Evolutionary conservation across 2,888 invertebrate genomes (phyloP).

Genomic region (Xestia rhomboidea): DNA sequence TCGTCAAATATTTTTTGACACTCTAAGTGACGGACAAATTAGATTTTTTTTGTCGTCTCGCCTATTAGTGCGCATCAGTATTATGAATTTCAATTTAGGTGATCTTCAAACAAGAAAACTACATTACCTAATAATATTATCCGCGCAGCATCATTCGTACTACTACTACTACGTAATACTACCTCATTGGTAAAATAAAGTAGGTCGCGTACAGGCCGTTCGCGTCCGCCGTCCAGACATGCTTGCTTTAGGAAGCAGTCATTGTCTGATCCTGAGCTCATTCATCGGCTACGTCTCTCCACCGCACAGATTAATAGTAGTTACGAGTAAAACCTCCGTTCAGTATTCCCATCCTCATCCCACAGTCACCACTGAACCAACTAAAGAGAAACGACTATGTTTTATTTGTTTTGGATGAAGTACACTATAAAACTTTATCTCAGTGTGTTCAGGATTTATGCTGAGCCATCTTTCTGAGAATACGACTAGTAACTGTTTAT

Average conservation of each 20-base stretch:
- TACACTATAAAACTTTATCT: slow-evolving; percentile 50
- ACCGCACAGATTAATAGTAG: slow-evolving; percentile 51
- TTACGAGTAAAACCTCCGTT: slow-evolving; percentile 39
- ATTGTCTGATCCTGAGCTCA: slow-evolving; percentile 47
- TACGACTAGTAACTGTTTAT: slow-evolving; percentile 12
- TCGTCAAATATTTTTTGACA: too few relatives aligned
- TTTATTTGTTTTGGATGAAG: slow-evolving; percentile 39
- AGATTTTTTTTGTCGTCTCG: too few relatives aligned
- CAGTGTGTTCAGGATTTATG: slow-evolving; percentile 41
- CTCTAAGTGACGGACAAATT: too few relatives aligned
- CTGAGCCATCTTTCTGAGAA: slow-evolving; percentile 13
- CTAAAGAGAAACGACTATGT: slow-evolving; percentile 28
- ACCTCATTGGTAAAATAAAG: slow-evolving; percentile 51
- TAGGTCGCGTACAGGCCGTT: slow-evolving; percentile 25
- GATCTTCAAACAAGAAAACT: slow-evolving; percentile 18
- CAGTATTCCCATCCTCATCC: slow-evolving; percentile 15
- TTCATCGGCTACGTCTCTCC: slow-evolving; percentile 49
- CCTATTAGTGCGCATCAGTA: background rate
- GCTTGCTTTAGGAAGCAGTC: slow-evolving; percentile 47
- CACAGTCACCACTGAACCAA: slow-evolving; percentile 26
- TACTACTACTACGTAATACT: slow-evolving; percentile 36
- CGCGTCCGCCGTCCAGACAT: background rate
- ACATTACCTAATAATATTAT: slow-evolving; percentile 45
- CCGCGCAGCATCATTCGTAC: slow-evolving; percentile 39
- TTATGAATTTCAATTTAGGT: slow-evolving; percentile 29